A percentile compares a stretch with the other conserved stretches of the same genome.
These are phyloP conservation scores for Sinosuthora webbiana DNA, from an alignment of 2,113 vertebrate genomes.

Conservation along the genomic window DNA sequence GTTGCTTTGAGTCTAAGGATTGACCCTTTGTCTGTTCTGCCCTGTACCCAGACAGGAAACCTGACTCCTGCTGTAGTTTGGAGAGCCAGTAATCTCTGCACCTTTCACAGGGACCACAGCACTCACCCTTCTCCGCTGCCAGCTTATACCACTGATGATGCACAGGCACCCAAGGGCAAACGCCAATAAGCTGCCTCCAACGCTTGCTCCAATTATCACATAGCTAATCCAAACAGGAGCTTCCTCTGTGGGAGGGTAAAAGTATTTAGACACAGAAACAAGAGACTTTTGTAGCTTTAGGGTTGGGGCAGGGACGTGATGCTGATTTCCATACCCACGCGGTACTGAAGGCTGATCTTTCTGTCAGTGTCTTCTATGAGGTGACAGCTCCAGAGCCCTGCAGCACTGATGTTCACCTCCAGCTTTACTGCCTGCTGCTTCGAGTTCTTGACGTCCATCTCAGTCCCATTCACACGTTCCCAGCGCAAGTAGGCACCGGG, in stretches of 20 bases:
- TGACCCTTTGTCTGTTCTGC: background rate
- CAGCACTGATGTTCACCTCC: background rate
- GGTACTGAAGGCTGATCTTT: conserved; percentile 36
- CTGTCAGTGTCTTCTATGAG: background rate
- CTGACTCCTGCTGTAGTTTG: background rate
- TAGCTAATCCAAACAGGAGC: background rate
- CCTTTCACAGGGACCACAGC: background rate
- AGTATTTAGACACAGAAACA: background rate
- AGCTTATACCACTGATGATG: background rate
- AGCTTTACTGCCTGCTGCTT: background rate
- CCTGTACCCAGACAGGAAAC: background rate
- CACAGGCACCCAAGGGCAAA: background rate
- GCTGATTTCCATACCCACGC: conserved; percentile 11
- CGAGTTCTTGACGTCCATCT: background rate
- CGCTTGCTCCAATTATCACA: background rate
- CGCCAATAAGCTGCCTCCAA: background rate
- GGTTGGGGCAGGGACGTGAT: background rate
- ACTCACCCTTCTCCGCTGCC: conserved; percentile 67
- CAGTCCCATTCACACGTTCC: conserved; percentile 1
- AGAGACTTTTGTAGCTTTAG: background rate
- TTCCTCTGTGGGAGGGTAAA: background rate
- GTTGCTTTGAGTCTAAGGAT: background rate
- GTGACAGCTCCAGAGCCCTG: conserved; percentile 47
- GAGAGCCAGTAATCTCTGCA: background rate
- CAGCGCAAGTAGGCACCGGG: background rate